These are phyloP conservation scores for Burhinus bistriatus DNA, from an alignment of 2,113 vertebrate genomes.

Conservation along the genomic window DNA sequence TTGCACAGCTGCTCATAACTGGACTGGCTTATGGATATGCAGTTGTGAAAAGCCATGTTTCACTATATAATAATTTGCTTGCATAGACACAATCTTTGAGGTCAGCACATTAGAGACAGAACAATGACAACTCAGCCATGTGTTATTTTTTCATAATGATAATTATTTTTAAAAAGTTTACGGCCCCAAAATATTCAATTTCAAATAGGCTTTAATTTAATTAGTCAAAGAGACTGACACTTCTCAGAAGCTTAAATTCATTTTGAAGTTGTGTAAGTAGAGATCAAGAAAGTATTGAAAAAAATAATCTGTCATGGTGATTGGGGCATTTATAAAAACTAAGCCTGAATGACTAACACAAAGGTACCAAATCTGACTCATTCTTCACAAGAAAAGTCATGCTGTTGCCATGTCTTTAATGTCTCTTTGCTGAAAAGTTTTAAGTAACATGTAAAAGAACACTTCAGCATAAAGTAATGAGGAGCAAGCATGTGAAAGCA, in stretches of 20 bases:
- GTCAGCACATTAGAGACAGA: neutral
- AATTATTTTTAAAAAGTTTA: slow-evolving; percentile 2
- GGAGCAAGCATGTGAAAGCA: neutral
- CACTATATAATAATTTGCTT: neutral
- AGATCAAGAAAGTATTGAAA: slow-evolving; percentile 2
- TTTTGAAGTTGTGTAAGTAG: neutral
- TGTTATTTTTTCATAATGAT: neutral
- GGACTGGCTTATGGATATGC: neutral
- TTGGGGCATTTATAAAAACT: neutral
- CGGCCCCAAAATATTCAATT: slow-evolving; percentile 1
- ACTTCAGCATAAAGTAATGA: neutral
- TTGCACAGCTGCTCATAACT: neutral
- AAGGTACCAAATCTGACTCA: neutral
- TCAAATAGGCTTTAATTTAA: slow-evolving; percentile 47
- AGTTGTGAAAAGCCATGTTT: neutral
- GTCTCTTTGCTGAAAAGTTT: neutral
- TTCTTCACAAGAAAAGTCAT: neutral
- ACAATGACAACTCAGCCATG: neutral
- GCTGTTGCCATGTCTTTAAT: neutral
- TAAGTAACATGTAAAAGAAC: neutral
- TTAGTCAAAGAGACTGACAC: slow-evolving; percentile 3
- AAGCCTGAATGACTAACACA: neutral
- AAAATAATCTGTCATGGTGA: slow-evolving; percentile 14
- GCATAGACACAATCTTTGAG: neutral
- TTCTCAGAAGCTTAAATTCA: slow-evolving; percentile 18